These are phyloP conservation scores for Liopterus haemorrhoidalis DNA, from an alignment of 2,888 invertebrate genomes.

Conservation along the genomic window DNA sequence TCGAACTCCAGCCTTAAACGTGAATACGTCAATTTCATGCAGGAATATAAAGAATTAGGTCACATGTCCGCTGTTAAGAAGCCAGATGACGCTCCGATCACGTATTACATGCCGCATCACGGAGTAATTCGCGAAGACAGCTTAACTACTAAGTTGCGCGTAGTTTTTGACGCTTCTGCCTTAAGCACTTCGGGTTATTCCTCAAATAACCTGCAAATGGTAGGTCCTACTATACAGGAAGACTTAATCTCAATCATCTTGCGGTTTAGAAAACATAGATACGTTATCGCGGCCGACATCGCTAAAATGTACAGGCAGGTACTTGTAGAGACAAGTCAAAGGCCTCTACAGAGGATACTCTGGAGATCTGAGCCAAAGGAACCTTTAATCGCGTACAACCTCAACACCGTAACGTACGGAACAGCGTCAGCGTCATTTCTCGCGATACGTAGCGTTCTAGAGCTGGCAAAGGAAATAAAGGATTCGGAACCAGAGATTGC, in stretches of 20 bases:
- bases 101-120: constrained; percentile 33
- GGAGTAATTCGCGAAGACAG: constrained; percentile 30
- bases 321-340: constrained; percentile 15
- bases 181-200: constrained; percentile 24
- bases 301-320: constrained; percentile 32
- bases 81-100: not conserved
- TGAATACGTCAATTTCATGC: constrained; percentile 21
- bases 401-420: constrained; percentile 33
- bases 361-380: constrained; percentile 9
- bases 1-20: constrained; percentile 1
- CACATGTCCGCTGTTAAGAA: constrained; percentile 7
- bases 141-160: constrained; percentile 32
- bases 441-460: constrained; percentile 14
- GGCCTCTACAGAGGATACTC: no score
- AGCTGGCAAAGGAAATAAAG: constrained; percentile 17
- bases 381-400: constrained; percentile 19
- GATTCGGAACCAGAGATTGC: constrained; percentile 15
- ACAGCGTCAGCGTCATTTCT: constrained; percentile 23
- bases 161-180: constrained; percentile 32
- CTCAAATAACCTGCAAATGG: constrained; percentile 27
- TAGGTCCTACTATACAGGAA: constrained; percentile 30
- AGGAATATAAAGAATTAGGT: constrained; percentile 16
- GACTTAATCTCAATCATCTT: constrained; percentile 29
- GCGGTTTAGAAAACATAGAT: constrained; percentile 29
- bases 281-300: constrained; percentile 30